Base-by-base conservation (phyloP, 1,140 invertebrate genomes). In the Propsilocerus akamusi region DNA sequence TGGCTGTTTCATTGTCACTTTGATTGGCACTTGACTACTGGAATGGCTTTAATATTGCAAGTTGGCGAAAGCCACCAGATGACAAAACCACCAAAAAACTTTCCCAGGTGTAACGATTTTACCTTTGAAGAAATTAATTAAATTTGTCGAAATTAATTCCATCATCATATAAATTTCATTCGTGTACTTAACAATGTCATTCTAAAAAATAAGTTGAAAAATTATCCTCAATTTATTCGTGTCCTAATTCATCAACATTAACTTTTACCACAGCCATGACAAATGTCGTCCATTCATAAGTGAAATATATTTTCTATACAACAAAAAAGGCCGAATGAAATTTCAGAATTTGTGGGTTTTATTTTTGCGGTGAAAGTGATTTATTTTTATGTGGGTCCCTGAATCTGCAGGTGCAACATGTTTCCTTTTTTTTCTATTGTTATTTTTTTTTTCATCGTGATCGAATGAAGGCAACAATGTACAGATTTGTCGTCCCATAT, bases 1-100 rank as follows among this genome's bases (percentile, higher is more conserved):
- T 55, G 54, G 54, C 12, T 55, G 12, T 47, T 53, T 41, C 54
- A 55, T 52, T 55, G 54, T 22, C 54, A 55, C 37, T 55, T 30
- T 30, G 28, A 30, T n/a, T 30, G 10, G 3, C 28, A 30, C n/a
- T 30, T 30, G 28, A n/a, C 28, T 11, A 8, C n/a, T n/a, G 28
- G 28, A 3, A 30, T 30, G 28, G 28, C 28, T 30, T 8, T 30
- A 8, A 30, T 30, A 8, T 30, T 30, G 10, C 28, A 30, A 30
- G 28, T 30, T 3, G 28, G 28, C 6, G 28, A 30, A 30, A 8
- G 10, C 28, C 10, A 30, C n/a, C 10, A 30, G n/a, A 30, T 30
- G 28, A 30, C 10, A n/a, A 30, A 30, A 6, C 10, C 28, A 30
- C 28, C 28, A 8, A n/a, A 30, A 11, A n/a, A n/a, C 32, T 41